phyloP scores from a whole-genome alignment of 2,888 invertebrate species.

The Diogma glabrata region DNA sequence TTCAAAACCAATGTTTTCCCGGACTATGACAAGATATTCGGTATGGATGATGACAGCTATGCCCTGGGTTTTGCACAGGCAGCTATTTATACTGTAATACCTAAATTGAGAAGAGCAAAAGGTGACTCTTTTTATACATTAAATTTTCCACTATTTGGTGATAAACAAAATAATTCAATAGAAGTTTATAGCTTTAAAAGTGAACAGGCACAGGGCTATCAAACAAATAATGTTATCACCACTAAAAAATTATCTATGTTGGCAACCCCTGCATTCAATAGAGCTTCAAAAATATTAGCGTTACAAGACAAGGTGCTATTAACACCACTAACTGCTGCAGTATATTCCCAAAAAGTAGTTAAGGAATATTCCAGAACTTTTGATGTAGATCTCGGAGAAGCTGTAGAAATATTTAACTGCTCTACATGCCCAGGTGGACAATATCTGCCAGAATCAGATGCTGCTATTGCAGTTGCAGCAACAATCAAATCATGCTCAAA shows the following conservation, averaged over 20 bases:
- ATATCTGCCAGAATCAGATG: background rate
- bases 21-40: no score
- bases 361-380: background rate
- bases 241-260: background rate
- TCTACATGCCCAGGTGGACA: background rate
- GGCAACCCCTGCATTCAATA: background rate
- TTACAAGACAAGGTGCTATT: background rate
- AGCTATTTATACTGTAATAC: no score
- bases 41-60: no score
- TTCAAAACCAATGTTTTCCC: no score
- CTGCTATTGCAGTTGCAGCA: background rate
- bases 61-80: no score
- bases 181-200: no score
- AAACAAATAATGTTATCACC: no score
- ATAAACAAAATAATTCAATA: no score
- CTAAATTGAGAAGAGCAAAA: no score
- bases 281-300: background rate
- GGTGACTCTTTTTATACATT: no score
- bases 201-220: no score
- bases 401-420: background rate
- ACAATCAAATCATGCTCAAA: background rate
- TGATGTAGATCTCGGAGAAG: background rate
- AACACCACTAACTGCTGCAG: background rate
- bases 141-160: no score
- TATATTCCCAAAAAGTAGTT: background rate